Evolutionary conservation across 2,797 vertebrate species (phyloP), one percentile per base, ranked within the genome.

Genomic region (Carcharodon carcharias): DNA sequence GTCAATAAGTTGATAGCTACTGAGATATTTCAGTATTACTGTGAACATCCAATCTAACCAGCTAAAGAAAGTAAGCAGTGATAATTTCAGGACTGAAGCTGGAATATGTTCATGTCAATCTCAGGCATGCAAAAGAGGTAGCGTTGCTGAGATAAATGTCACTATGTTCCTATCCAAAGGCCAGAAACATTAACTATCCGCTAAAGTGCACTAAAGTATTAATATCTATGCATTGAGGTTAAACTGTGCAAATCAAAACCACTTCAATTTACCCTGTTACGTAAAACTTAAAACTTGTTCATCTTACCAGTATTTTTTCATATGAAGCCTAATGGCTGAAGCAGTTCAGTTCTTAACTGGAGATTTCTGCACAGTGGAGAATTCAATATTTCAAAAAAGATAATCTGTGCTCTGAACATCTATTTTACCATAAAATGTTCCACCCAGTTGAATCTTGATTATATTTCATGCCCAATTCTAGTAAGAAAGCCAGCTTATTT

Each of bases 131-230:
- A 95, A 56, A 56, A 95, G 69, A 73, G 50, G 28, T 35, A 95
- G 77, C 28, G 14, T 56, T 95, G 50, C 23, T 73, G 16, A 73
- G 69, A 73, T 16, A 67, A 67, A 3, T 92, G 40, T 91, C 61
- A 56, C 26, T 8, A 93, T 45, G n/a, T 40, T 65, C 40, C 61
- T 26, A 40, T 23, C 40, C 18, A n/a, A 7, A 65, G n/a, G 16
- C 58, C 8, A 65, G n/a, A 93, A 40, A 56, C 7, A 93, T 45
- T 92, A 85, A 50, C 40, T 95, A 95, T 93, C 40, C 16, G 94
- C 94, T 73, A 95, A 95, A 95, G 71, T 95, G 54, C 94, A 95
- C 45, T 77, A 56, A 67, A 71, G 69, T 35, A 71, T 95, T 77
- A 95, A 50, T 95, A 67, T 95, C 65, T n/a, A 95, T 77, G 45